These are phyloP conservation scores for Isichthys henryi DNA, from an alignment of 2,113 vertebrate genomes.

Conservation along the genomic window DNA sequence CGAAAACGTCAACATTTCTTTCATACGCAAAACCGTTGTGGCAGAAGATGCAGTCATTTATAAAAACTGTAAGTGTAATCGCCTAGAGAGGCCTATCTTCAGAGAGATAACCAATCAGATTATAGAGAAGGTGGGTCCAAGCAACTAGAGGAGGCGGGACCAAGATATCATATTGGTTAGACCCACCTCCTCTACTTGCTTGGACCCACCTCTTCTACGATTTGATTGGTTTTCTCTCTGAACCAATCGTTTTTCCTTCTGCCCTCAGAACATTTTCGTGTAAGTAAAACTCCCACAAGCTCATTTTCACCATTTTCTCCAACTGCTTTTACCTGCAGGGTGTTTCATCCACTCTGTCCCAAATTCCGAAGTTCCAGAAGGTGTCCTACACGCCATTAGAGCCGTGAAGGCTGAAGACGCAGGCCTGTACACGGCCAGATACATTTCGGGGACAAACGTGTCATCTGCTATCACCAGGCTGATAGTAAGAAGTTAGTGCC, in stretches of 20 bases:
- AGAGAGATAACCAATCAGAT: too few species aligned
- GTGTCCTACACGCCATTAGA: slow-evolving; percentile 53
- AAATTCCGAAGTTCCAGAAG: slow-evolving; percentile 61
- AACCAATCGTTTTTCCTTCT: too few species aligned
- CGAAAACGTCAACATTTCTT: slow-evolving; percentile 70
- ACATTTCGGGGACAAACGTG: slow-evolving; percentile 67
- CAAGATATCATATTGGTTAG: too few species aligned
- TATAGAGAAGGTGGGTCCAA: too few species aligned
- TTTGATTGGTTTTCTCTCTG: too few species aligned
- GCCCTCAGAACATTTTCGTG: too few species aligned
- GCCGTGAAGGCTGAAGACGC: slow-evolving; percentile 57
- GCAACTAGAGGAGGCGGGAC: too few species aligned
- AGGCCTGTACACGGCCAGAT: slow-evolving; percentile 71
- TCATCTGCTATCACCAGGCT: slow-evolving; percentile 73
- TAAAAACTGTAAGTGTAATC: slow-evolving; percentile 63
- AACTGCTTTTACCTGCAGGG: slow-evolving; percentile 41
- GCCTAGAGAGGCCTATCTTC: too few species aligned
- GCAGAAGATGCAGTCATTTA: slow-evolving; percentile 75
- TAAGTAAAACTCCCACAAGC: background rate
- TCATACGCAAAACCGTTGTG: slow-evolving; percentile 59
- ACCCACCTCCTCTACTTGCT: too few species aligned
- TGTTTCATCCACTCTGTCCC: slow-evolving; percentile 68
- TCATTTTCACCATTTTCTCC: background rate
- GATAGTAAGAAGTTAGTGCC: slow-evolving; percentile 75
- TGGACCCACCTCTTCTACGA: too few species aligned